Conservation (phyloP, 2,888 invertebrate species). For the Leucoma salicis region DNA sequence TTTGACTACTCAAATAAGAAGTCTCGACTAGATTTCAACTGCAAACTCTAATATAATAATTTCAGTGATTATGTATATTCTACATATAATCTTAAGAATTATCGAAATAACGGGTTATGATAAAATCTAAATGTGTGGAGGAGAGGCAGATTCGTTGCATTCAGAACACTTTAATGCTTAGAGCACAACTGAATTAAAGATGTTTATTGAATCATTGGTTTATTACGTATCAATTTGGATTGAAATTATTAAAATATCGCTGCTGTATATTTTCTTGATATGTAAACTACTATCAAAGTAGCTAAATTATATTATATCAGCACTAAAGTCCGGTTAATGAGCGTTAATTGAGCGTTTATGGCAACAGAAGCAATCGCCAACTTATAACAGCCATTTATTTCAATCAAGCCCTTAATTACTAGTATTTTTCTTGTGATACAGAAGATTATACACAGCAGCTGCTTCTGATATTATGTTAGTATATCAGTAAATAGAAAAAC, state of each 20-base stretch:
- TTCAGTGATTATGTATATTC: constrained; percentile 16
- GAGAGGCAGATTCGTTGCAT: no score
- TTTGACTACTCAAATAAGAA: no score
- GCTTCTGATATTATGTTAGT: not conserved
- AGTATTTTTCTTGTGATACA: not conserved
- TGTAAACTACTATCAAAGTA: not conserved
- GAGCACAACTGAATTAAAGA: no score
- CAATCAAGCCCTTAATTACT: constrained; percentile 8
- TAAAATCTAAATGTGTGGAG: constrained; percentile 24
- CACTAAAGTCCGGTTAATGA: not conserved
- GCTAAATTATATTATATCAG: not conserved
- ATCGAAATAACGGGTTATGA: constrained; percentile 27
- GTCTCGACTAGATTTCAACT: no score
- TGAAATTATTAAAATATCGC: no score
- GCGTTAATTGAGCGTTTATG: constrained; percentile 6
- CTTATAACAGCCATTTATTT: constrained; percentile 12
- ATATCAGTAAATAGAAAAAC: not conserved
- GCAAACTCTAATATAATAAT: constrained; percentile 9
- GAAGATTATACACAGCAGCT: not conserved
- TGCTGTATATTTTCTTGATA: not conserved
- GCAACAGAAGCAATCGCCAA: not conserved
- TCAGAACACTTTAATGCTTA: no score
- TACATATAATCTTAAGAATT: constrained; percentile 20
- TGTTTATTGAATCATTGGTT: no score
- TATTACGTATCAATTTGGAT: no score